Conservation (phyloP, 2,888 invertebrate genomes). For the Lapara coniferarum region DNA sequence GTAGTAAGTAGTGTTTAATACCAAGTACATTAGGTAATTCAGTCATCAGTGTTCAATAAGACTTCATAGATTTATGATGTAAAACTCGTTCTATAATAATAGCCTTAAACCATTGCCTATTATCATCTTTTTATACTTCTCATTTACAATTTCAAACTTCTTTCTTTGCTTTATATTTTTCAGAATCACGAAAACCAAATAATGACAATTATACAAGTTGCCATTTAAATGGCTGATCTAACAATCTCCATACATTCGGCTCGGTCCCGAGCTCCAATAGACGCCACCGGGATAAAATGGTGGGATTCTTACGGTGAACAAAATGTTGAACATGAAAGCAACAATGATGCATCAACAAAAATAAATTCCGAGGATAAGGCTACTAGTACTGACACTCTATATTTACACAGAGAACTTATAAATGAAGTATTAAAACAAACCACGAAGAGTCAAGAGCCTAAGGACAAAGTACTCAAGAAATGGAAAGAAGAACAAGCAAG, state of each 20-base stretch:
- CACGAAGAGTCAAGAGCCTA: constrained; percentile 50
- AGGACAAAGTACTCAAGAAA: constrained; percentile 67
- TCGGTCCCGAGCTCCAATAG: constrained; percentile 70
- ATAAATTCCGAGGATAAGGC: constrained; percentile 49
- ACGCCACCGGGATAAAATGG: constrained; percentile 57
- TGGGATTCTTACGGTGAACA: constrained; percentile 62
- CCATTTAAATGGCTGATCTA: constrained; percentile 49
- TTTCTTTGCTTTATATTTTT: neutral
- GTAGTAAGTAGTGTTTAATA: too few relatives aligned
- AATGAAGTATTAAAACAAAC: constrained; percentile 41
- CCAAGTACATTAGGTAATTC: too few relatives aligned
- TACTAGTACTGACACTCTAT: constrained; percentile 45
- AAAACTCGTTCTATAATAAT: too few relatives aligned
- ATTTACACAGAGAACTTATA: constrained; percentile 45
- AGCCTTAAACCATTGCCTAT: too few relatives aligned
- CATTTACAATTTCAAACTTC: too few relatives aligned
- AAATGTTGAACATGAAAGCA: constrained; percentile 40
- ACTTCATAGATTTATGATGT: too few relatives aligned
- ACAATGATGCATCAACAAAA: constrained; percentile 31
- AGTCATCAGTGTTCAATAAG: too few relatives aligned
- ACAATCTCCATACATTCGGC: constrained; percentile 56
- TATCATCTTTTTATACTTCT: too few relatives aligned
- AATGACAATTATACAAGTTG: neutral
- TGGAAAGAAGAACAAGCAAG: constrained; percentile 69
- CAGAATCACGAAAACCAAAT: neutral